These are phyloP conservation scores for Subanguina moxae DNA, from an alignment of 1,140 invertebrate genomes.

Conservation along the genomic window DNA sequence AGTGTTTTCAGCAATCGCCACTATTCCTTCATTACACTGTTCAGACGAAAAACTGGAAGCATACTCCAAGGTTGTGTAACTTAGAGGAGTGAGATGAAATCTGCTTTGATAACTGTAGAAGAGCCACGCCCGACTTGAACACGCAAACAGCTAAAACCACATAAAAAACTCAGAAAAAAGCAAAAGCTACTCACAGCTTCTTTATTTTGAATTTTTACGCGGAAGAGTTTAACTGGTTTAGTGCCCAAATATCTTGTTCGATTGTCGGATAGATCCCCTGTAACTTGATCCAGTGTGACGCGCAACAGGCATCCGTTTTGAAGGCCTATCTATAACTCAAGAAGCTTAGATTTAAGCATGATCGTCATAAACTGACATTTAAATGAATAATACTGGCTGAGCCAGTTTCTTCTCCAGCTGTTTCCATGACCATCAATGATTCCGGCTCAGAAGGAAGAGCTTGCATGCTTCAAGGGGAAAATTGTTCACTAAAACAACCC, in stretches of 20 bases:
- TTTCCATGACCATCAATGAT: conserved; percentile 92
- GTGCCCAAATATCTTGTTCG: conserved; percentile 91
- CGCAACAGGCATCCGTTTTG: conserved; percentile 92
- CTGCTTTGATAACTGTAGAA: conserved; percentile 96
- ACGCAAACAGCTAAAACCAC: conserved; percentile 73
- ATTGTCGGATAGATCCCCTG: conserved; percentile 92
- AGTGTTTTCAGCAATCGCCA: conserved; percentile 96
- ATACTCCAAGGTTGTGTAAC: conserved; percentile 72
- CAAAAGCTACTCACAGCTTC: conserved; percentile 70
- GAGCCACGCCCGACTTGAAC: conserved; percentile 94
- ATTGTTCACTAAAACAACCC: no score
- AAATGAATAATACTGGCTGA: conserved; percentile 73
- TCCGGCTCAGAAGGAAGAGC: conserved; percentile 91
- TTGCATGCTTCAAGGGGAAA: conserved; percentile 83
- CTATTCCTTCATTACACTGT: conserved; percentile 97
- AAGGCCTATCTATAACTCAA: conserved; percentile 82
- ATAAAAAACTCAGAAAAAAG: background rate
- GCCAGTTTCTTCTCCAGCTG: conserved; percentile 64
- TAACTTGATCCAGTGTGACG: conserved; percentile 90
- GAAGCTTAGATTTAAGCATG: no score
- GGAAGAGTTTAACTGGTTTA: conserved; percentile 88
- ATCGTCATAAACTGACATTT: conserved; percentile 63
- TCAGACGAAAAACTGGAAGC: conserved; percentile 96
- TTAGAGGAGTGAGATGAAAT: conserved; percentile 60
- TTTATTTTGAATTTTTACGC: conserved; percentile 86